phyloP scores from a whole-genome alignment of 2,888 invertebrate species.

The Ephialtes manifestator region DNA sequence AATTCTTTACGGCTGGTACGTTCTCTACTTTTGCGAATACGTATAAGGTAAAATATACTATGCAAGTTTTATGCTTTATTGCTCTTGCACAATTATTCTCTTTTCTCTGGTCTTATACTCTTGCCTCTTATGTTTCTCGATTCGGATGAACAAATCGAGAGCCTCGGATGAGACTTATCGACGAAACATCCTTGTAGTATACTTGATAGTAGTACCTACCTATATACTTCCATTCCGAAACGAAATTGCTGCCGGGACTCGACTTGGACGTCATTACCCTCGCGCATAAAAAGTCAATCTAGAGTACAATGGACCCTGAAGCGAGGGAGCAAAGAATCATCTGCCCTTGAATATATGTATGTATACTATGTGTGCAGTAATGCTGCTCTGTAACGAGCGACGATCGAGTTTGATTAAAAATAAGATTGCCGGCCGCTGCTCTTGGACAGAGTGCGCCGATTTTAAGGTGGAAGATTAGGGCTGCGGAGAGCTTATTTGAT shows the following conservation, averaged over 20 bases:
- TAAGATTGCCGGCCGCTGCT: slow-evolving; percentile 77
- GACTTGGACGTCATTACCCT: slow-evolving; percentile 78
- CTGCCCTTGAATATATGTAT: slow-evolving; percentile 76
- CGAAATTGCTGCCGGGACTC: slow-evolving; percentile 77
- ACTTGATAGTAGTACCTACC: slow-evolving; percentile 13
- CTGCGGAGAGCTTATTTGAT: slow-evolving; percentile 77
- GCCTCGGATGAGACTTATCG: slow-evolving; percentile 49
- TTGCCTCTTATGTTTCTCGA: slow-evolving; percentile 44
- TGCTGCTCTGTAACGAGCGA: slow-evolving; percentile 67
- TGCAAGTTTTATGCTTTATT: not conserved
- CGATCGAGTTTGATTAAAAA: slow-evolving; percentile 81
- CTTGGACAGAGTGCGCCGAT: slow-evolving; percentile 69
- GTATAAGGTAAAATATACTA: slow-evolving; percentile 14
- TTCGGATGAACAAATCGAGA: slow-evolving; percentile 57
- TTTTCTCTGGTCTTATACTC: slow-evolving; percentile 21
- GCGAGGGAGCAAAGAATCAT: slow-evolving; percentile 73
- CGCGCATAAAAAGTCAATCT: slow-evolving; percentile 82
- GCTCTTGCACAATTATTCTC: slow-evolving; percentile 47
- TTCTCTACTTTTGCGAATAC: slow-evolving; percentile 45
- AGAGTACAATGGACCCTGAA: slow-evolving; percentile 78
- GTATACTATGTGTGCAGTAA: slow-evolving; percentile 67
- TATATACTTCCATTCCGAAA: slow-evolving; percentile 58
- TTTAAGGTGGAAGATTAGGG: slow-evolving; percentile 80
- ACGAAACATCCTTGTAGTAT: slow-evolving; percentile 25
- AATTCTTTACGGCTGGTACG: slow-evolving; percentile 47